These are phyloP conservation scores for Agrypnia vestita DNA, from an alignment of 1,140 invertebrate genomes.

Conservation along the genomic window DNA sequence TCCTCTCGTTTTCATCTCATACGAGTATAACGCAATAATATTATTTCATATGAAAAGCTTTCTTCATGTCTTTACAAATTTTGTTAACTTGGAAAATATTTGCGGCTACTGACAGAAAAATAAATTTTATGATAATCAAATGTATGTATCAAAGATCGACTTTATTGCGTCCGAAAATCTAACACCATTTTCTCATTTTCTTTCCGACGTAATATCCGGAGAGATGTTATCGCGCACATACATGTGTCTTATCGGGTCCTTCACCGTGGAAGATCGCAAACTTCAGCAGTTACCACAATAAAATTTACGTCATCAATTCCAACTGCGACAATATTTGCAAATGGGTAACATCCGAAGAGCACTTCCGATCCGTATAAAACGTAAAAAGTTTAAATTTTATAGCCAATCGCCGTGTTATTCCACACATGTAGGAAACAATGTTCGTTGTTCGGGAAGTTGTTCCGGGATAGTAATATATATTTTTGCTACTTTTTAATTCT, in stretches of 20 bases:
- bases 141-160: too few species aligned
- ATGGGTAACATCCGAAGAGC: slow-evolving; percentile 43
- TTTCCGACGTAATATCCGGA: neutral
- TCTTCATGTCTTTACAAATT: too few species aligned
- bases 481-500: too few species aligned
- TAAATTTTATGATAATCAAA: too few species aligned
- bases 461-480: too few species aligned
- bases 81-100: too few species aligned
- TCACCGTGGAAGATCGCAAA: slow-evolving; percentile 24
- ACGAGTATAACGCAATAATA: too few species aligned
- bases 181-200: slow-evolving; percentile 14
- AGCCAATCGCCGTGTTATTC: slow-evolving; percentile 28
- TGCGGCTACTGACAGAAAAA: too few species aligned
- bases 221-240: neutral
- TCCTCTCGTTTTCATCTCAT: too few species aligned
- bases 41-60: too few species aligned
- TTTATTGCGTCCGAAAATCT: neutral
- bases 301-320: slow-evolving; percentile 59
- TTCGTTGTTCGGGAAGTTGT: neutral
- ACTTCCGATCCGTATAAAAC: slow-evolving; percentile 54
- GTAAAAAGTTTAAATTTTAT: slow-evolving; percentile 60
- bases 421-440: slow-evolving; percentile 7
- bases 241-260: neutral
- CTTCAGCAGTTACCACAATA: slow-evolving; percentile 42
- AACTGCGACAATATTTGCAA: slow-evolving; percentile 48